Percentiles rank a stretch among this genome's conserved stretches.
phyloP scores from a whole-genome alignment of 2,113 vertebrate genomes.

The Gobius niger region DNA sequence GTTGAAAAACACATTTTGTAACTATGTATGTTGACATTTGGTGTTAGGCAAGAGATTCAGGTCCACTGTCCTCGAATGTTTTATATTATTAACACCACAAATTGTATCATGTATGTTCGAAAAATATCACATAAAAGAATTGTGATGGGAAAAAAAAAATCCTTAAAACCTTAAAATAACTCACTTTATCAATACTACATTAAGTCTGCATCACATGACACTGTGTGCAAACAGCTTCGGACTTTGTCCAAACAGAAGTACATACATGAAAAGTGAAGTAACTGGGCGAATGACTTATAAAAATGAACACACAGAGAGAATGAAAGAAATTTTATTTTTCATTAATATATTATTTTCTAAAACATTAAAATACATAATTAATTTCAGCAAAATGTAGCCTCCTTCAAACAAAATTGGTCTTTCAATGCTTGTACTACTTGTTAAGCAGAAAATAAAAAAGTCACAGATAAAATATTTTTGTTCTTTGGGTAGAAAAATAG shows the following conservation, averaged over 20 bases:
- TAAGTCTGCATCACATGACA: slow-evolving; percentile 33
- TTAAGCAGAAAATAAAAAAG: slow-evolving; percentile 25
- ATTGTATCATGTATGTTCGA: background rate
- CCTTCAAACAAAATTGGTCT: slow-evolving; percentile 28
- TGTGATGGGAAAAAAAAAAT: no score
- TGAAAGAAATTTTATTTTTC: slow-evolving; percentile 35
- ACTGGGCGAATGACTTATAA: slow-evolving; percentile 34
- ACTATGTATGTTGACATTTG: background rate
- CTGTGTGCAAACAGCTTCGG: slow-evolving; percentile 59
- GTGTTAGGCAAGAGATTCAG: background rate
- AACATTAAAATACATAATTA: slow-evolving; percentile 40
- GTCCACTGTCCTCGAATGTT: slow-evolving; percentile 35
- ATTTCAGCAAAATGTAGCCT: slow-evolving; percentile 9
- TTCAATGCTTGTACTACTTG: slow-evolving; percentile 7
- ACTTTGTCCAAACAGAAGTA: slow-evolving; percentile 66
- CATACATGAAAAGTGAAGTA: slow-evolving; percentile 19
- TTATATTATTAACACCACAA: no score
- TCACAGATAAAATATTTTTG: slow-evolving; percentile 26
- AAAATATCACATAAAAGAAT: background rate
- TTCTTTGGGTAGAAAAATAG: background rate
- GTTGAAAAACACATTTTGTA: background rate
- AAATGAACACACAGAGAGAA: slow-evolving; percentile 31
- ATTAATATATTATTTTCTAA: slow-evolving; percentile 65
- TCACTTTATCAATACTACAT: background rate
- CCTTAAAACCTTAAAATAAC: no score